A percentile compares a stretch with the other conserved stretches of the same genome.
phyloP scores from a whole-genome alignment of 2,888 invertebrate genomes.

The Azorinus chamasolen region DNA sequence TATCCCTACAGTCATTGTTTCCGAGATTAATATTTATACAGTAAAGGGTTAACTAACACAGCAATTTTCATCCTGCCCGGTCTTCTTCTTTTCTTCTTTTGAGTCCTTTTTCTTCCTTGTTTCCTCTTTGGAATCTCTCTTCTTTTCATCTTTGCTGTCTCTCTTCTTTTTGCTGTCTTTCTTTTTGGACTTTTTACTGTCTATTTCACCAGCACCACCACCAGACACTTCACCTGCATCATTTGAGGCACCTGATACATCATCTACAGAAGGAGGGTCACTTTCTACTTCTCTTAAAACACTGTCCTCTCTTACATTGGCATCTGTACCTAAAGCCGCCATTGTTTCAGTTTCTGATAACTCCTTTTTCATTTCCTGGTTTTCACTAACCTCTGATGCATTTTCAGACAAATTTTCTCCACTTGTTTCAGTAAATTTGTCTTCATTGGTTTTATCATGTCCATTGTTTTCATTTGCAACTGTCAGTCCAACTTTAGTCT shows the following conservation, averaged over 20 bases:
- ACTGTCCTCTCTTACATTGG: neutral
- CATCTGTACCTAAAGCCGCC: neutral
- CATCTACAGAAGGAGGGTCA: neutral
- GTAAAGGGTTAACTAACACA: too few relatives aligned
- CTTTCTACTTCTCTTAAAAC: neutral
- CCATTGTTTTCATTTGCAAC: neutral
- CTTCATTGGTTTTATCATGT: too few relatives aligned
- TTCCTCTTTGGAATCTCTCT: constrained; percentile 6
- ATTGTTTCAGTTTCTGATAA: neutral
- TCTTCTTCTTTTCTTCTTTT: neutral
- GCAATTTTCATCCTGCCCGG: too few relatives aligned
- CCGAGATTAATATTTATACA: too few relatives aligned
- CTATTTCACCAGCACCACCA: neutral
- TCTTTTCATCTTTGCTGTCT: neutral
- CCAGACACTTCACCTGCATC: neutral
- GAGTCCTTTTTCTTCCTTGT: neutral
- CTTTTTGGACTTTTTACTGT: neutral
- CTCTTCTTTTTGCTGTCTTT: neutral
- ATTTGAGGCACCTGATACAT: constrained; percentile 1
- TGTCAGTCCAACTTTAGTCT: neutral
- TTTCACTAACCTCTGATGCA: neutral
- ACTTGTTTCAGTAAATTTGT: too few relatives aligned
- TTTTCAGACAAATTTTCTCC: too few relatives aligned
- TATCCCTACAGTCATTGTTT: too few relatives aligned
- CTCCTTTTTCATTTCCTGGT: neutral